Percentiles rank a stretch among this genome's conserved stretches.
Evolutionary conservation across 2,113 vertebrate species (phyloP).

Genomic region (Gobiocypris rarus): DNA sequence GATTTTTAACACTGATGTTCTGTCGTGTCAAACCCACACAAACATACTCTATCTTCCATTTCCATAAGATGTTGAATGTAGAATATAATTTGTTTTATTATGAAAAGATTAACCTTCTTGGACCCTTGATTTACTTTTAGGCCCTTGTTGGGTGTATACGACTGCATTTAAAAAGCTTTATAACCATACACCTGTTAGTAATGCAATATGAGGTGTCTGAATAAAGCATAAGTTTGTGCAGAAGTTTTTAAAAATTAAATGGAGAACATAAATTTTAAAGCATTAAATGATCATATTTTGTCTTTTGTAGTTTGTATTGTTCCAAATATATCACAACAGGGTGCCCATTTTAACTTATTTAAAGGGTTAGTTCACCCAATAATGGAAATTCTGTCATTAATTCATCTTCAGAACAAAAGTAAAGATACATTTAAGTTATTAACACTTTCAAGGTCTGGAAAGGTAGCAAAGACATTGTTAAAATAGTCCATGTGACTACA

Average conservation of each 20-base stretch:
- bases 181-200: neutral
- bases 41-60: conserved; percentile 29
- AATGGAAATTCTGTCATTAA: no score
- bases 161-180: neutral
- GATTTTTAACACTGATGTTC: conserved; percentile 4
- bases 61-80: conserved; percentile 43
- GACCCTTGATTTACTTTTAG: conserved; percentile 8
- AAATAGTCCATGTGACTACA: no score
- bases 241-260: neutral
- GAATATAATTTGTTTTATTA: conserved; percentile 13
- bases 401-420: no score
- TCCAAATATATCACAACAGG: neutral
- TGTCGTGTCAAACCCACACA: conserved; percentile 11
- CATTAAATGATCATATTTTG: conserved; percentile 7
- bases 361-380: no score
- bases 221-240: no score
- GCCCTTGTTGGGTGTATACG: neutral
- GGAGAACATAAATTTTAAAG: neutral
- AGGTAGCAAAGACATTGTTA: no score
- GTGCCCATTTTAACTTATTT: neutral
- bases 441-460: no score
- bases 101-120: conserved; percentile 6
- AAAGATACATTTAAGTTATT: no score
- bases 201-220: neutral
- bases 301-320: conserved; percentile 8